phyloP scores from a whole-genome alignment of 1,140 invertebrate genomes.

The Cyclina sinensis region DNA sequence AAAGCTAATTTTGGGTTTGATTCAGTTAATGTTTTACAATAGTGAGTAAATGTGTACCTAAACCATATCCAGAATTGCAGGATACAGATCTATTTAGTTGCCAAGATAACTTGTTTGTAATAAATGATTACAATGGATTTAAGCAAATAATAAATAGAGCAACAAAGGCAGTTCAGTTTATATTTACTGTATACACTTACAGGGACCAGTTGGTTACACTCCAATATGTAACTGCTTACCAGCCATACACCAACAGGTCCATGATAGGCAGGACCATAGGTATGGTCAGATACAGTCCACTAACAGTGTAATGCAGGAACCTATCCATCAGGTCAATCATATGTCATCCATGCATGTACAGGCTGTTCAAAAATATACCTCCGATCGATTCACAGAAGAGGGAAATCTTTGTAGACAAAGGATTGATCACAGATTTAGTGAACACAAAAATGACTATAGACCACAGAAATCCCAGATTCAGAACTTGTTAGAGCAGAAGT shows the following conservation, averaged over 20 bases:
- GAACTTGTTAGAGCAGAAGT: conserved; percentile 80
- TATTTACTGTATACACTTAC: too few relatives aligned
- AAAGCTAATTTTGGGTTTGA: too few relatives aligned
- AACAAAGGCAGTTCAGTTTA: too few relatives aligned
- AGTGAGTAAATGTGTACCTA: too few relatives aligned
- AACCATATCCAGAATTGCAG: too few relatives aligned
- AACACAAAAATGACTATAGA: conserved; percentile 73
- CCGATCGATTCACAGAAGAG: conserved; percentile 78
- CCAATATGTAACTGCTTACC: conserved; percentile 94
- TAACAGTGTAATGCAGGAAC: conserved; percentile 92
- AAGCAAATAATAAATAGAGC: too few relatives aligned
- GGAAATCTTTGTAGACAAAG: conserved; percentile 74
- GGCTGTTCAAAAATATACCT: conserved; percentile 78
- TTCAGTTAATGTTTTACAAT: too few relatives aligned
- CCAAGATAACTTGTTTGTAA: too few relatives aligned
- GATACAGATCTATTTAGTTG: too few relatives aligned
- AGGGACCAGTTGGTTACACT: conserved; percentile 95
- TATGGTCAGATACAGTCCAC: conserved; percentile 94
- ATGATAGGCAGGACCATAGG: conserved; percentile 94
- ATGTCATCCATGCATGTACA: conserved; percentile 92
- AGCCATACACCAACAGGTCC: conserved; percentile 94
- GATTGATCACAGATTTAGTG: conserved; percentile 72
- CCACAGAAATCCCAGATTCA: conserved; percentile 77
- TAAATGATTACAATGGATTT: too few relatives aligned
- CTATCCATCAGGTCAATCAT: conserved; percentile 92